Percentiles rank a stretch among this genome's conserved stretches.
Evolutionary conservation across 2,113 vertebrate species (phyloP).

Genomic region (Apteryx mantelli): DNA sequence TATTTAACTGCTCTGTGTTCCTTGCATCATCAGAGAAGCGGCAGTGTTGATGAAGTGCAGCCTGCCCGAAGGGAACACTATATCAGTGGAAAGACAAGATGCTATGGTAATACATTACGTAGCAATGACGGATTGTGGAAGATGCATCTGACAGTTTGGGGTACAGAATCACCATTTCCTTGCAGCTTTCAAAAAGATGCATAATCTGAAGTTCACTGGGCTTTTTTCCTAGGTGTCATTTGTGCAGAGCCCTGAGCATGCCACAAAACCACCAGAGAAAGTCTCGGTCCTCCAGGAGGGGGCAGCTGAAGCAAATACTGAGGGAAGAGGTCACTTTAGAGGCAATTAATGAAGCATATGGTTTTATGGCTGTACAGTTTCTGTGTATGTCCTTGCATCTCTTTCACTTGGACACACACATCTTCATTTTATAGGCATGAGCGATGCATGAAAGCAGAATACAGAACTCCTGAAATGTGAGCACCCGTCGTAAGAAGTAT

Average conservation of each 20-base stretch:
- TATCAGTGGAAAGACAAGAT: conserved; percentile 49
- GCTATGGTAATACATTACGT: conserved; percentile 48
- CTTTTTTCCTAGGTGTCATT: neutral
- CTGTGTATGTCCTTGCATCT: neutral
- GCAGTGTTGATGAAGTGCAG: conserved; percentile 38
- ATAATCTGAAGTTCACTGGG: neutral
- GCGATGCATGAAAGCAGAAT: neutral
- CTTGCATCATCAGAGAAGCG: conserved; percentile 34
- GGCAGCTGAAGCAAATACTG: neutral
- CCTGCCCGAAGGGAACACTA: conserved; percentile 28
- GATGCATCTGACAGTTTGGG: conserved; percentile 57
- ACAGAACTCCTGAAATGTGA: neutral
- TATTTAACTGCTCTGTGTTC: conserved; percentile 45
- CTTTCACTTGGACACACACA: neutral
- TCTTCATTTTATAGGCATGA: neutral
- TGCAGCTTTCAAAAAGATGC: conserved; percentile 21
- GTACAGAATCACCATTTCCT: conserved; percentile 54
- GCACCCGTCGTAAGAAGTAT: neutral
- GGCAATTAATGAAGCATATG: neutral
- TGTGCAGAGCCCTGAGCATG: neutral
- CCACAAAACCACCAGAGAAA: neutral
- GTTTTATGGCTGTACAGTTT: neutral
- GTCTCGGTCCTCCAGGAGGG: neutral
- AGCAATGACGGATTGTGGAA: conserved; percentile 50
- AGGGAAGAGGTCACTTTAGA: neutral